Percentiles rank a stretch among this genome's conserved stretches.
Evolutionary conservation across 2,888 invertebrate species (phyloP).

Genomic region (Tiliacea aurago): DNA sequence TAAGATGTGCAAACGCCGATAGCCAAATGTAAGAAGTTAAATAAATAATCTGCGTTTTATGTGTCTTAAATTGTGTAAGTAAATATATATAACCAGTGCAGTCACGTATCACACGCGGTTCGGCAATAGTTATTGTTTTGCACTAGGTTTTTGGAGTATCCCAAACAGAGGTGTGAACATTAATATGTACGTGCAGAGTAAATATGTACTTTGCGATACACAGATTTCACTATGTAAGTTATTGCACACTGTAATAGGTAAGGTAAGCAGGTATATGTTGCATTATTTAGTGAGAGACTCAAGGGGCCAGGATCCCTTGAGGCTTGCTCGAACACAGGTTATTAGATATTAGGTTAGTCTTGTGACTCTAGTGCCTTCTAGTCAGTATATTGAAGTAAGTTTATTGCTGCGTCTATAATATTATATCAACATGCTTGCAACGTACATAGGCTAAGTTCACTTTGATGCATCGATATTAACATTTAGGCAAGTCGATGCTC

Average conservation of each 20-base stretch:
- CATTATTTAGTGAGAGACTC: neutral
- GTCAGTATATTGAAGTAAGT: neutral
- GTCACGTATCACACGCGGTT: neutral
- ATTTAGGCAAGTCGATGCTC: neutral
- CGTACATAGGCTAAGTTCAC: neutral
- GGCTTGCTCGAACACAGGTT: conserved; percentile 11
- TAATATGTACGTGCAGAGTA: neutral
- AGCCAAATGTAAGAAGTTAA: neutral
- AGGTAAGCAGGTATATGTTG: neutral
- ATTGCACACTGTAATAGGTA: conserved; percentile 1
- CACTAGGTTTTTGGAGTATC: no score
- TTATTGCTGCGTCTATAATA: neutral
- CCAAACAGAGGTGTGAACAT: neutral
- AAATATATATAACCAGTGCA: neutral
- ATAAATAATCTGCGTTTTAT: neutral
- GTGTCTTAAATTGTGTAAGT: neutral
- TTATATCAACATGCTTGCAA: neutral
- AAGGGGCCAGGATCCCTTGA: neutral
- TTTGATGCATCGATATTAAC: neutral
- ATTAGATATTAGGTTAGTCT: conserved; percentile 30
- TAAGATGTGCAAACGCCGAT: neutral
- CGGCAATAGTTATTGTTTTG: neutral
- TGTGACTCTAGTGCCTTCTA: neutral
- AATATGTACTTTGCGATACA: neutral
- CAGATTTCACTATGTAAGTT: neutral